Evolutionary conservation across 2,888 invertebrate genomes (phyloP).

Genomic region (Agrotis puta): DNA sequence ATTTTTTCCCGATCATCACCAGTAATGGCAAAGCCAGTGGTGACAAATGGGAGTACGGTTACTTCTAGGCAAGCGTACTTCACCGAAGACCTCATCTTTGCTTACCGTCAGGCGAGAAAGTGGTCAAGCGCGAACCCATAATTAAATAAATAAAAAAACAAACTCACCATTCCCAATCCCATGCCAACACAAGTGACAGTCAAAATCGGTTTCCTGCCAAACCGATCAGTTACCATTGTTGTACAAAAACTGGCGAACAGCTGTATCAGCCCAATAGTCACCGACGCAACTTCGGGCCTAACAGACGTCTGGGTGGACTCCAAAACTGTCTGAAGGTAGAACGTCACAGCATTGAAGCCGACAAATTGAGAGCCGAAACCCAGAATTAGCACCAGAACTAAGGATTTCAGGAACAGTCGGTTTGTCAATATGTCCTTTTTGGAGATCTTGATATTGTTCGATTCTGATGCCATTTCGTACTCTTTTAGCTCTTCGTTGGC

Average conservation of each 20-base stretch:
- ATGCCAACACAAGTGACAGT: constrained; percentile 66
- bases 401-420: constrained; percentile 53
- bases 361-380: constrained; percentile 66
- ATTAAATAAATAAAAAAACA: background rate
- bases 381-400: constrained; percentile 27
- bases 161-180: constrained; percentile 74
- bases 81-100: too few species aligned
- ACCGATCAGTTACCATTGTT: constrained; percentile 43
- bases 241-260: constrained; percentile 73
- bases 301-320: constrained; percentile 78
- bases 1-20: too few species aligned
- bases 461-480: constrained; percentile 64
- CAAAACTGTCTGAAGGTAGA: constrained; percentile 80
- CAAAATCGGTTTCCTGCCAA: constrained; percentile 69
- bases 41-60: too few species aligned
- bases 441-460: constrained; percentile 39
- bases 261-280: constrained; percentile 78
- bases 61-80: too few species aligned
- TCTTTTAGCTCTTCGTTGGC: constrained; percentile 78
- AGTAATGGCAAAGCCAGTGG: too few species aligned
- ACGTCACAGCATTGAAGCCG: constrained; percentile 77
- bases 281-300: constrained; percentile 75
- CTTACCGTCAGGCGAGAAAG: too few species aligned
- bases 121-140: too few species aligned
- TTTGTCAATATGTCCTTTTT: constrained; percentile 58